These are phyloP conservation scores for Phaethon lepturus DNA, from an alignment of 2,113 vertebrate genomes.

Conservation along the genomic window DNA sequence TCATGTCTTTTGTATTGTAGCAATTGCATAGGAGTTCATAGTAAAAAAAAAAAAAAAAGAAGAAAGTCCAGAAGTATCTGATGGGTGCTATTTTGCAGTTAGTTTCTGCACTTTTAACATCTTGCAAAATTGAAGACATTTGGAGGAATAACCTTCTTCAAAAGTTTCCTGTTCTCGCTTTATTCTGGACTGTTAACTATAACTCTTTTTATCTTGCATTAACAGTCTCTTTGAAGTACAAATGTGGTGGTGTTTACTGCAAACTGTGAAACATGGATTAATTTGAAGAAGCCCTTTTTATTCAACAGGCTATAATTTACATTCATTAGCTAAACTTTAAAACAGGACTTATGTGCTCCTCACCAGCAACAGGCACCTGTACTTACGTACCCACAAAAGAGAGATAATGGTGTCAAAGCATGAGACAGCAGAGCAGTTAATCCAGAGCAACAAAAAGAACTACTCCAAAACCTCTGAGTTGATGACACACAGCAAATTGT, in stretches of 20 bases:
- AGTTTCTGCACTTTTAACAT: not conserved
- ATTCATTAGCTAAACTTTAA: not conserved
- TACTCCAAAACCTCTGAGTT: not conserved
- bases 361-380: not conserved
- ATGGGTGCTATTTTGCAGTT: not conserved
- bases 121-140: not conserved
- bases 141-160: not conserved
- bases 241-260: not conserved
- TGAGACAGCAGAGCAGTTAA: fast-evolving
- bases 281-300: not conserved
- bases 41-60: not conserved
- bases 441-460: not conserved
- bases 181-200: not conserved
- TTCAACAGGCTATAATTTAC: not conserved
- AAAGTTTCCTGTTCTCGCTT: not conserved
- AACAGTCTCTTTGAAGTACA: not conserved
- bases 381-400: not conserved
- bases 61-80: not conserved
- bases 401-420: not conserved
- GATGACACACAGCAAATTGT: not conserved
- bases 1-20: not conserved
- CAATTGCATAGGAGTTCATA: not conserved
- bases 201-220: not conserved
- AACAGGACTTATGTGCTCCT: not conserved
- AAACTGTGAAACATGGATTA: not conserved